Percentiles rank a stretch among this genome's conserved stretches.
These are phyloP conservation scores for Eilema depressum DNA, from an alignment of 2,888 invertebrate genomes.

Conservation along the genomic window DNA sequence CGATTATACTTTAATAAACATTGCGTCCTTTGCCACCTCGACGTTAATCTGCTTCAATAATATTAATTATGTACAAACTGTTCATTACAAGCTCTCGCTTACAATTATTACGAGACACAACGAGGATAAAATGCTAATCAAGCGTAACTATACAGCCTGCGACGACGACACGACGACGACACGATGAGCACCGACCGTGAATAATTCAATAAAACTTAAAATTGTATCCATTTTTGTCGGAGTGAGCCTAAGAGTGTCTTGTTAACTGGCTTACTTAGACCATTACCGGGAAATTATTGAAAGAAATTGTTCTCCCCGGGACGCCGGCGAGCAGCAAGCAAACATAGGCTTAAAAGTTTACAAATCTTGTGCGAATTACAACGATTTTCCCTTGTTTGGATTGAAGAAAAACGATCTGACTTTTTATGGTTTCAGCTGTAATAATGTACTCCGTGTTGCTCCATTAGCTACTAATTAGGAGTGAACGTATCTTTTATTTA, in stretches of 20 bases:
- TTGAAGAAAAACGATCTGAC: constrained; percentile 57
- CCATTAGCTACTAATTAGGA: constrained; percentile 70
- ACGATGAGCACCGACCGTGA: constrained; percentile 40
- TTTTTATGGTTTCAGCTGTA: constrained; percentile 64
- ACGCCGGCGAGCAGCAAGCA: constrained; percentile 29
- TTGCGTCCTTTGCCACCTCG: not conserved
- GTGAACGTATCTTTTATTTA: constrained; percentile 57
- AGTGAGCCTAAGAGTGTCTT: constrained; percentile 63
- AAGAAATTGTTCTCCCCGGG: constrained; percentile 67
- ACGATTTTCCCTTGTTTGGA: constrained; percentile 35
- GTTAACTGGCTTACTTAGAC: constrained; percentile 75
- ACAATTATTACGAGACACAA: constrained; percentile 21
- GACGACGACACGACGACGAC: constrained; percentile 5
- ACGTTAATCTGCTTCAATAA: constrained; percentile 5
- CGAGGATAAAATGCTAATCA: constrained; percentile 28
- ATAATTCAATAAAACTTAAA: constrained; percentile 69
- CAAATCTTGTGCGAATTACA: constrained; percentile 31
- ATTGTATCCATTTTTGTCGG: constrained; percentile 64
- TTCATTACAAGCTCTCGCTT: constrained; percentile 21
- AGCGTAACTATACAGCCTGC: constrained; percentile 26
- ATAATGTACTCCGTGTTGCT: constrained; percentile 62
- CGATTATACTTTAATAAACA: not conserved
- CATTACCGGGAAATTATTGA: constrained; percentile 73
- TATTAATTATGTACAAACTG: constrained; percentile 20
- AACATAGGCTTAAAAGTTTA: constrained; percentile 40